Evolutionary conservation across 2,113 vertebrate genomes (phyloP), one percentile per base, ranked within the genome.

Genomic region (Takifugu bimaculatus): DNA sequence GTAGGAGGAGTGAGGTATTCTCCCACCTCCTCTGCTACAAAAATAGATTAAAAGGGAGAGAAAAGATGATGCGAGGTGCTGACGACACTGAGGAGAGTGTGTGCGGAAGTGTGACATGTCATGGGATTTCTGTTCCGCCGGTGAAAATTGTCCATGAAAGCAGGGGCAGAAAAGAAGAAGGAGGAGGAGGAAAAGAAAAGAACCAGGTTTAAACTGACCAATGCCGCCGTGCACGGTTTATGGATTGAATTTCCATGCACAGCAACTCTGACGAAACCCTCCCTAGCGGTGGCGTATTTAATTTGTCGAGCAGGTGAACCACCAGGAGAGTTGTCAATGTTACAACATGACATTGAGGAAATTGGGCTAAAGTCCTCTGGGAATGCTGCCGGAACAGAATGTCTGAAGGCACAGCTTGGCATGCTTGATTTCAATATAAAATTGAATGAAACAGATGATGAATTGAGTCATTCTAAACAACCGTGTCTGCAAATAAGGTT

Each of bases 1-100:
- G 75, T 28, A 68, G 80, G 74, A 77, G 79, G 72, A 82, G 64
- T 50, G 77, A 82, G 75, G 81, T 77, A 70, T 76, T 83, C 73
- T 80, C 57, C 69, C 84, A 84, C 71, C 81, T 79, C 48, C 63
- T 78, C 78, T 86, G 81, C 86, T 68, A 77, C 81, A 87, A 87
- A 66, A 77, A 70, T 63, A 78, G 60, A 78, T 56, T 39, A 55
- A 50, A 43, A 57, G 63, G 58, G 47, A 72, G 5, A 52, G 42
- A 60, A 55, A 58, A 49, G n/a, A 54, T 68, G 49, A 63, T 32
- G 72, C 43, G 57, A 80, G 77, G 75, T 47, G 9, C 57, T 10
- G 60, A 70, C 53, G 63, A 69, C 29, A 47, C 45, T 5, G 27
- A 42, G 50, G 48, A 35, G 28, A 59, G 54, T 44, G 35, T 45